phyloP scores from a whole-genome alignment of 2,888 invertebrate genomes.

The Apamea crenata region DNA sequence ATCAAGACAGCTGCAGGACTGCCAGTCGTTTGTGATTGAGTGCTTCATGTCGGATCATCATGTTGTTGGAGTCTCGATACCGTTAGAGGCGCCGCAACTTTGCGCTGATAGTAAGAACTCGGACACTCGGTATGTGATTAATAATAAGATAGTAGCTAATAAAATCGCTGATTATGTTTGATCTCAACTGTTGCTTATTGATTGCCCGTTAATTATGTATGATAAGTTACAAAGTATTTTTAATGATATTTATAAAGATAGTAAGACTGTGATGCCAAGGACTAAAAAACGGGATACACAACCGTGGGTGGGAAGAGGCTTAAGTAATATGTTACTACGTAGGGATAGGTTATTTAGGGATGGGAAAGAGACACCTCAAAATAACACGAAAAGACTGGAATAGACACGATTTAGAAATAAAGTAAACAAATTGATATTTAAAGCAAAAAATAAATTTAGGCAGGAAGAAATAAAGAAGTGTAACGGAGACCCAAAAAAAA shows the following conservation, averaged over 20 bases:
- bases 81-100: neutral
- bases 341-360: slow-evolving; percentile 15
- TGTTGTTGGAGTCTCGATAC: slow-evolving; percentile 19
- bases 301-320: neutral
- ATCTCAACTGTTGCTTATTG: slow-evolving; percentile 9
- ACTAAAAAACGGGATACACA: neutral
- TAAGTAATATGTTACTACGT: slow-evolving; percentile 16
- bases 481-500: slow-evolving; percentile 18
- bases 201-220: slow-evolving; percentile 8
- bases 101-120: neutral
- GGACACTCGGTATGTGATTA: slow-evolving; percentile 32
- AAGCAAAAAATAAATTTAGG: neutral
- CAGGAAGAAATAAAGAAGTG: slow-evolving; percentile 16
- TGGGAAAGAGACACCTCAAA: slow-evolving; percentile 1
- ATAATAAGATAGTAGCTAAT: neutral
- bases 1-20: slow-evolving; percentile 15
- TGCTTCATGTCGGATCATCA: slow-evolving; percentile 35
- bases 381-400: slow-evolving; percentile 13
- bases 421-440: slow-evolving; percentile 18
- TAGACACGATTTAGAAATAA: slow-evolving; percentile 26
- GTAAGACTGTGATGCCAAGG: neutral
- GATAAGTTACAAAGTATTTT: slow-evolving; percentile 12
- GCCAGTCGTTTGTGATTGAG: slow-evolving; percentile 16
- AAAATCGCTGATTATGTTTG: too few species aligned
- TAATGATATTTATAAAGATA: slow-evolving; percentile 9